Conservation (phyloP, 1,140 invertebrate species). For the Acromyrmex charruanus region DNA sequence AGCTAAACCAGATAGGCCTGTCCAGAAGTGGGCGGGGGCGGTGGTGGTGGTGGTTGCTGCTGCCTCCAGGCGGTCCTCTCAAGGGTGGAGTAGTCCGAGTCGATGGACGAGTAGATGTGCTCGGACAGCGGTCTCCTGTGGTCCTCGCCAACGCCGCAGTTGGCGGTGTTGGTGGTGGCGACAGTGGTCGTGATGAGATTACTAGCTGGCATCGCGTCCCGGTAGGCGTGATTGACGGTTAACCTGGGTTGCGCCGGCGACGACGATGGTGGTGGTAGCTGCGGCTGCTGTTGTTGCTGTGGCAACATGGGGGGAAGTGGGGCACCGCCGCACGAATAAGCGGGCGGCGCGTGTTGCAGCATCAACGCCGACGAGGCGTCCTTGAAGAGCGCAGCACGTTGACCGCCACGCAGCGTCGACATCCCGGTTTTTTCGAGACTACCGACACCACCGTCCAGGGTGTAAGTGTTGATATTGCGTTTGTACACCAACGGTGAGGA, state of each 20-base stretch:
- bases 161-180: conserved; percentile 81
- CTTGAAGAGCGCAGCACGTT: conserved; percentile 83
- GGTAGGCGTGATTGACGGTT: conserved; percentile 85
- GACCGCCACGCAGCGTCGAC: conserved; percentile 85
- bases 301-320: conserved; percentile 57
- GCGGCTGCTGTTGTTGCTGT: conserved; percentile 77
- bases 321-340: conserved; percentile 83
- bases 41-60: conserved; percentile 81
- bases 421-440: conserved; percentile 85
- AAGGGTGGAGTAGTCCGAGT: conserved; percentile 92
- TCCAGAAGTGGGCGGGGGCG: conserved; percentile 83
- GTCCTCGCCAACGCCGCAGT: conserved; percentile 85
- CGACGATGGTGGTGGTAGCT: conserved; percentile 79
- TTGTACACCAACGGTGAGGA: conserved; percentile 88
- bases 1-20: conserved; percentile 88
- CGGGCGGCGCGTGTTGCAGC: conserved; percentile 85
- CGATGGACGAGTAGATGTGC: conserved; percentile 95
- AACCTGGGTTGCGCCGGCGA: conserved; percentile 86
- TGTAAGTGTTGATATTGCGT: conserved; percentile 93
- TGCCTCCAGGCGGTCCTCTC: conserved; percentile 86
- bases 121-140: conserved; percentile 92
- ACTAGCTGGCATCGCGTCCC: conserved; percentile 84
- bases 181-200: conserved; percentile 86
- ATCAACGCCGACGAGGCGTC: conserved; percentile 81
- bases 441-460: conserved; percentile 86